Percentiles rank a stretch among this genome's conserved stretches.
phyloP scores from a whole-genome alignment of 2,113 vertebrate genomes.

The Muscicapa adusta region DNA sequence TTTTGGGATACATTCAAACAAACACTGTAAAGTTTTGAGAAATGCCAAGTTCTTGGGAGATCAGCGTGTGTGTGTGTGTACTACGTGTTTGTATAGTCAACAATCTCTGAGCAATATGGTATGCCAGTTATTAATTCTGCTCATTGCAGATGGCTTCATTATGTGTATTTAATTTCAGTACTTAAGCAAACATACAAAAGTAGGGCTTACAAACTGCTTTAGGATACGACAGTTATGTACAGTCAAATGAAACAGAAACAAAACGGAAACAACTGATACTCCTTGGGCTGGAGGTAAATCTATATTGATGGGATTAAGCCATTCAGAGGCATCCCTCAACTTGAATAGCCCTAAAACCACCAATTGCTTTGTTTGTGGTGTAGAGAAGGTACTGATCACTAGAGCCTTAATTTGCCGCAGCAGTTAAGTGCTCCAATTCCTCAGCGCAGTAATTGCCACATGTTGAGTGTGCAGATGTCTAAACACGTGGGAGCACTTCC shows the following conservation, averaged over 20 bases:
- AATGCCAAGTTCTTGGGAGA: constrained; percentile 44
- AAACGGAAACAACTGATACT: not conserved
- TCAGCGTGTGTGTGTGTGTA: not conserved
- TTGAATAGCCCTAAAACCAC: constrained; percentile 30
- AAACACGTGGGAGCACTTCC: constrained; percentile 78
- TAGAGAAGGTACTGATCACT: constrained; percentile 56
- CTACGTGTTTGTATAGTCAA: constrained; percentile 49
- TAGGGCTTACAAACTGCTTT: constrained; percentile 39
- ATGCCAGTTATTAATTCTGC: constrained; percentile 66
- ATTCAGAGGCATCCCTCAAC: not conserved
- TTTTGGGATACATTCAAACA: constrained; percentile 47
- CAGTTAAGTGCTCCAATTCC: constrained; percentile 79
- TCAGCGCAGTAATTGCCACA: constrained; percentile 78
- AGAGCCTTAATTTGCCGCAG: constrained; percentile 65
- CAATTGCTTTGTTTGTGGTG: constrained; percentile 19
- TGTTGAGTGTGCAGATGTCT: constrained; percentile 78
- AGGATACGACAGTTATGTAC: not conserved
- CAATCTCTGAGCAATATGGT: constrained; percentile 69
- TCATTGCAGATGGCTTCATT: constrained; percentile 63
- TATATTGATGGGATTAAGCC: constrained; percentile 39
- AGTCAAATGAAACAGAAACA: constrained; percentile 46
- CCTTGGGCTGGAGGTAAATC: constrained; percentile 44
- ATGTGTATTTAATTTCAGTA: constrained; percentile 64
- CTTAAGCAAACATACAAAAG: constrained; percentile 63
- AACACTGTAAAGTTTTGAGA: constrained; percentile 23